Evolutionary conservation across 2,113 vertebrate species (phyloP), one percentile per base, ranked within the genome.

Genomic region (Vidua macroura): DNA sequence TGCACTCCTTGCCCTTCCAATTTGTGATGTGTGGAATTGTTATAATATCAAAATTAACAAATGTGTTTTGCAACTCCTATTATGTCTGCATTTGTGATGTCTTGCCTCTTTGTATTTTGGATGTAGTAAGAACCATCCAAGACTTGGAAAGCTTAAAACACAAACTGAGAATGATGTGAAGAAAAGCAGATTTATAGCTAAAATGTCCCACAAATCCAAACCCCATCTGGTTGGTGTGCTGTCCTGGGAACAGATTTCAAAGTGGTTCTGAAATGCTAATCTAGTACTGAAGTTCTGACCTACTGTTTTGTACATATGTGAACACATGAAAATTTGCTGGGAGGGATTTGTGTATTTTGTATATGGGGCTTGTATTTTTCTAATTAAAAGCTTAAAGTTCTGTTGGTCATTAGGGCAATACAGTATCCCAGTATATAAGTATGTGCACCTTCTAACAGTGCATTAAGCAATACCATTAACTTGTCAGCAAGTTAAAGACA

Each of bases 241-340:
- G 55, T 69, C 43, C 67, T 90, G 79, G 72, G 49, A 96, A 90
- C 6, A 15, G 62, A 78, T 92, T 96, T 94, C 92, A 88, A 88
- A 88, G 88, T 15, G n/a, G 56, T 75, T 92, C 93, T 95, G 90
- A 93, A 96, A 90, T 88, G 66, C 60, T 83, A 78, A 74, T 93
- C 55, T 76, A 74, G 62, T 27, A 68, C 63, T 94, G 79, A 85
- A 96, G 70, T 80, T 53, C 46, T 88, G 82, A 74, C 78, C 52
- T 77, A 53, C 48, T 81, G 64, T n/a, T 86, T 24, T 55, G 28
- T 90, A 60, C 60, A 25, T 78, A 77, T 59, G 35, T 77, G 82
- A 74, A 35, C 53, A 48, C 31, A 41, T 4, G 27, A 86, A 92
- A 81, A 49, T 51, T 80, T 60, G 15, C 72, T 96, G 86, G 59